A percentile compares a stretch with the other conserved stretches of the same genome.
Evolutionary conservation across 2,888 invertebrate species (phyloP).

Genomic region (Lasioglossum pauxillum): DNA sequence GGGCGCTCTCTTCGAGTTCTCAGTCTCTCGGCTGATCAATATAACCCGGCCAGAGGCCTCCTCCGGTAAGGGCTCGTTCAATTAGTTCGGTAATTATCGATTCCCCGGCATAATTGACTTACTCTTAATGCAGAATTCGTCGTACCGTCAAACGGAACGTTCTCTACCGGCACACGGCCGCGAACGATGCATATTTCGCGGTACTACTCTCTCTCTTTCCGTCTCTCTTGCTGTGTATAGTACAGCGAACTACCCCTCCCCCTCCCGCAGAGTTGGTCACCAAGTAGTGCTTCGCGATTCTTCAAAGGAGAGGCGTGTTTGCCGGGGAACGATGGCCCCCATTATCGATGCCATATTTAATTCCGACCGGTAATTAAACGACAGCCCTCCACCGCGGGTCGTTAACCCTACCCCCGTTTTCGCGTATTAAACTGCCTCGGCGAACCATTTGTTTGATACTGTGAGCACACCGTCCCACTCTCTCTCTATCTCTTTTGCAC

Average conservation of each 20-base stretch:
- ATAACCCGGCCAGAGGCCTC: slow-evolving; percentile 29
- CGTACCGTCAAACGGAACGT: slow-evolving; percentile 58
- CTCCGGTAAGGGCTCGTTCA: slow-evolving; percentile 48
- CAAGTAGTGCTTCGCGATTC: slow-evolving; percentile 42
- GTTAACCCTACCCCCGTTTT: slow-evolving; percentile 52
- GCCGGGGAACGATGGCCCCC: slow-evolving; percentile 39
- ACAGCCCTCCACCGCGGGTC: slow-evolving; percentile 12
- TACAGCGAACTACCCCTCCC: not conserved
- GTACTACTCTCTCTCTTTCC: slow-evolving; percentile 1
- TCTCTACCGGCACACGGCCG: slow-evolving; percentile 36
- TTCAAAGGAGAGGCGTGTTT: slow-evolving; percentile 56
- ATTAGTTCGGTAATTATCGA: slow-evolving; percentile 57
- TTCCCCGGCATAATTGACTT: slow-evolving; percentile 57
- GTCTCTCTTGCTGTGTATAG: not conserved
- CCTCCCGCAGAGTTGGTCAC: not conserved
- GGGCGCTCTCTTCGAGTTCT: slow-evolving; percentile 22
- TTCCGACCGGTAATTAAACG: slow-evolving; percentile 51
- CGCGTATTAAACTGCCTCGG: slow-evolving; percentile 23
- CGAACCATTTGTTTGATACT: slow-evolving; percentile 1
- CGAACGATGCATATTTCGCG: slow-evolving; percentile 61
- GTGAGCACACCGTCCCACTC: too few species aligned
- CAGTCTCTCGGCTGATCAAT: slow-evolving; percentile 34
- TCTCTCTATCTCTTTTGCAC: not conserved
- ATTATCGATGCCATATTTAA: slow-evolving; percentile 59
- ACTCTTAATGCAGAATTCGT: slow-evolving; percentile 56